Conservation (phyloP, 2,888 invertebrate genomes). For the Laspeyria flexula region DNA sequence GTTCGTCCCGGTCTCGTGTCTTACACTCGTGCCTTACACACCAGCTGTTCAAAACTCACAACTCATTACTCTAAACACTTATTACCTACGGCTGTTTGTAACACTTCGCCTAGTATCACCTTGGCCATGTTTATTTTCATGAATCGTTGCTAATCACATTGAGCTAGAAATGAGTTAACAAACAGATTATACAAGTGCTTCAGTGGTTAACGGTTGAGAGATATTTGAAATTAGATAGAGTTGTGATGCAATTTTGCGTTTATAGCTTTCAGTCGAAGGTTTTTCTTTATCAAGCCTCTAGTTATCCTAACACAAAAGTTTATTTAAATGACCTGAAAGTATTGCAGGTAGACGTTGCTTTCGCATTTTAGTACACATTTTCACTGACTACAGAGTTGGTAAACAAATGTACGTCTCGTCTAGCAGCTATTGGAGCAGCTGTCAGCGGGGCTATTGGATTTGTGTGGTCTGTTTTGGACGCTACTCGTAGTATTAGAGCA, state of each 20-base stretch:
- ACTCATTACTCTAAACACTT: too few relatives aligned
- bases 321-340: too few relatives aligned
- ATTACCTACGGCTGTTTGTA: slow-evolving; percentile 51
- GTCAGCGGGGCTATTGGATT: too few relatives aligned
- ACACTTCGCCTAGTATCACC: slow-evolving; percentile 48
- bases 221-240: not conserved
- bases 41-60: slow-evolving; percentile 49
- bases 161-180: slow-evolving; percentile 18
- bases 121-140: slow-evolving; percentile 36
- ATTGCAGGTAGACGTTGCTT: too few relatives aligned
- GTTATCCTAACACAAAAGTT: too few relatives aligned
- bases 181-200: not conserved
- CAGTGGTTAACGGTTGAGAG: not conserved
- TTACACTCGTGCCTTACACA: slow-evolving; percentile 50
- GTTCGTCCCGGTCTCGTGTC: slow-evolving; percentile 36
- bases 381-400: too few relatives aligned
- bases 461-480: too few relatives aligned
- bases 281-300: not conserved
- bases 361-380: too few relatives aligned
- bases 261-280: not conserved
- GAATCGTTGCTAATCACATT: slow-evolving; percentile 30
- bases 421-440: too few relatives aligned
- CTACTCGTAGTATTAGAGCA: too few relatives aligned
- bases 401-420: too few relatives aligned
- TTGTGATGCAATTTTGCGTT: not conserved